Evolutionary conservation across 2,113 vertebrate genomes (phyloP), one percentile per base, ranked within the genome.

Genomic region (Marmota monax): DNA sequence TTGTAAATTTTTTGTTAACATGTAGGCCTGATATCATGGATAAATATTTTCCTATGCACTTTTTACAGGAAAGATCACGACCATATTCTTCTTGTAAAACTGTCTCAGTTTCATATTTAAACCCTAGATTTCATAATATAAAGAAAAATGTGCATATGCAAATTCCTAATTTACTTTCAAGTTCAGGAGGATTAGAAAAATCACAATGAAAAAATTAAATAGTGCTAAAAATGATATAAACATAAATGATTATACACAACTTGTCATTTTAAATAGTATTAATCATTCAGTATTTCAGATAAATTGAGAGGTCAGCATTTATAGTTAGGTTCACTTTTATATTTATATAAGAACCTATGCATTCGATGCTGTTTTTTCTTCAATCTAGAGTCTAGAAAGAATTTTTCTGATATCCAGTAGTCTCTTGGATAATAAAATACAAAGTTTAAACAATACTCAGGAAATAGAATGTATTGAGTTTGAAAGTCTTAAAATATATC

Each of bases 1-100:
- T 48, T 39, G 76, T 39, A 93, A 94, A 74, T 88, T 73, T 79
- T 94, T 90, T 96, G 86, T 79, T 87, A 70, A 90, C 70, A 85
- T 17, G 11, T 77, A 61, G 17, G 18, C 74, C 34, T 90, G 84
- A 42, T 58, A 78, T 72, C 5, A 48, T 82, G 70, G 4, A 23
- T 37, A 48, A 74, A 73, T 82, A 73, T 48, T 90, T 90, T 90
- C n/a, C 34, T 92, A 10, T 79, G 65, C 51, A 12, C 2, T 4
- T 90, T 58, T 84, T 34, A 23, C 86, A 58, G 69, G 84, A 90
- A 95, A 96, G 95, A 82, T 72, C 34, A 92, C 2, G 22, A 48
- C 20, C 37, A 90, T 48, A 78, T 73, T 23, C 25, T 91, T 92
- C 48, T n/a, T 67, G 14, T 45, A 82, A 12, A 84, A 67, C 16